A percentile compares a stretch with the other conserved stretches of the same genome.
Conservation (phyloP, 2,888 invertebrate species). For the Conomelus anceps region DNA sequence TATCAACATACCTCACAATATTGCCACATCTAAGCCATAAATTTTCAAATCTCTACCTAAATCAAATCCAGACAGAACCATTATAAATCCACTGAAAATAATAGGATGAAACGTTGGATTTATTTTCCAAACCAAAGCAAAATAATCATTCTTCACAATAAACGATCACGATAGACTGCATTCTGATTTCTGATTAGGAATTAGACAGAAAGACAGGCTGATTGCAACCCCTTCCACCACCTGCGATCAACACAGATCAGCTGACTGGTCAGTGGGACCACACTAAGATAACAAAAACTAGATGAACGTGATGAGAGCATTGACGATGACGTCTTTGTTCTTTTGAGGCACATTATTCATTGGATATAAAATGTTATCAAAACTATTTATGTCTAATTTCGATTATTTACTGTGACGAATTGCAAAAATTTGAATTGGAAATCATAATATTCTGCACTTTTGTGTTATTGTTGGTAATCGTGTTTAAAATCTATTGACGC, state of each 20-base stretch:
- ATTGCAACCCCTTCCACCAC: background rate
- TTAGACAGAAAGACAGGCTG: background rate
- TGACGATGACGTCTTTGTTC: no score
- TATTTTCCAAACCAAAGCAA: background rate
- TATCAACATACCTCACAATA: background rate
- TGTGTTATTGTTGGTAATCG: background rate
- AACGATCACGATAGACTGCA: background rate
- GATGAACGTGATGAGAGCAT: no score
- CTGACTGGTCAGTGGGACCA: background rate
- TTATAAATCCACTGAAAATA: background rate
- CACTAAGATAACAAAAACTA: no score
- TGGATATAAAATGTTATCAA: no score
- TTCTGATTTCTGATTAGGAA: background rate
- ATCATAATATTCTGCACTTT: no score
- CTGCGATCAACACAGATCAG: background rate
- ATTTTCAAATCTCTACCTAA: background rate
- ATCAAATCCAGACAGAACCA: background rate
- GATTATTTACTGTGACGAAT: no score
- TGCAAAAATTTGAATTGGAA: no score
- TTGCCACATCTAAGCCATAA: background rate
- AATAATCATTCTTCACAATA: background rate
- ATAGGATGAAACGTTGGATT: background rate
- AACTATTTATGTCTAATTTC: no score
- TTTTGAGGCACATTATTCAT: no score
- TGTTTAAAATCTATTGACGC: background rate